Conservation (phyloP, 2,113 vertebrate species). For the Xiphophorus hellerii region DNA sequence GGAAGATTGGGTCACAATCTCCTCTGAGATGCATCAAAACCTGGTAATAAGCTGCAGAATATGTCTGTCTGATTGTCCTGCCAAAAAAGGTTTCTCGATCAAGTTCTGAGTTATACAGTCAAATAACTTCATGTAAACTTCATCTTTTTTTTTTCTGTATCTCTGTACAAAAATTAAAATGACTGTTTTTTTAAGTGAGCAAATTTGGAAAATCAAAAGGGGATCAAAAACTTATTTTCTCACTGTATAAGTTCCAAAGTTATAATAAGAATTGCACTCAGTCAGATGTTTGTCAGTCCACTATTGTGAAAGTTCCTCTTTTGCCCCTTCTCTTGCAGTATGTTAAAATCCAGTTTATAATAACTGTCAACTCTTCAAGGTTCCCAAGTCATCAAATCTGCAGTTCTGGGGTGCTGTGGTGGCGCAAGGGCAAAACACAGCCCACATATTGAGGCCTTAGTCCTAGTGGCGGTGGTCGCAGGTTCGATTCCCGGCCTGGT, state of each 20-base stretch:
- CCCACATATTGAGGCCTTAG: too few relatives aligned
- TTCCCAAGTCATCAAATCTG: neutral
- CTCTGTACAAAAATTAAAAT: neutral
- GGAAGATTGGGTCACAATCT: neutral
- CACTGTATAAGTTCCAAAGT: neutral
- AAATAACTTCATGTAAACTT: neutral
- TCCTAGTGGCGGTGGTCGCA: too few relatives aligned
- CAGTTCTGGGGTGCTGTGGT: neutral
- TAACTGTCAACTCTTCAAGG: neutral
- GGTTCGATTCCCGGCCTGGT: too few relatives aligned
- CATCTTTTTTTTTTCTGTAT: neutral
- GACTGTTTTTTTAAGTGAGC: neutral
- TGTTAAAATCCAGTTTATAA: slow-evolving; percentile 14
- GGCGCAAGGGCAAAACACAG: too few relatives aligned
- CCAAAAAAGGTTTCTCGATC: too few relatives aligned
- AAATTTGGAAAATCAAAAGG: neutral
- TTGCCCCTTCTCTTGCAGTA: neutral
- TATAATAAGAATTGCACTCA: neutral
- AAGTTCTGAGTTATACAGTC: neutral
- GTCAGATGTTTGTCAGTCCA: slow-evolving; percentile 30
- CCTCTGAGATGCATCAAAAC: neutral
- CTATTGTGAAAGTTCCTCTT: slow-evolving; percentile 72
- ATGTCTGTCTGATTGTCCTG: too few relatives aligned
- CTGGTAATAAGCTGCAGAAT: neutral
- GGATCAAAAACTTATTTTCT: neutral